Percentiles rank a stretch among this genome's conserved stretches.
These are phyloP conservation scores for Pangasius macronema DNA, from an alignment of 2,797 vertebrate genomes.

Conservation along the genomic window DNA sequence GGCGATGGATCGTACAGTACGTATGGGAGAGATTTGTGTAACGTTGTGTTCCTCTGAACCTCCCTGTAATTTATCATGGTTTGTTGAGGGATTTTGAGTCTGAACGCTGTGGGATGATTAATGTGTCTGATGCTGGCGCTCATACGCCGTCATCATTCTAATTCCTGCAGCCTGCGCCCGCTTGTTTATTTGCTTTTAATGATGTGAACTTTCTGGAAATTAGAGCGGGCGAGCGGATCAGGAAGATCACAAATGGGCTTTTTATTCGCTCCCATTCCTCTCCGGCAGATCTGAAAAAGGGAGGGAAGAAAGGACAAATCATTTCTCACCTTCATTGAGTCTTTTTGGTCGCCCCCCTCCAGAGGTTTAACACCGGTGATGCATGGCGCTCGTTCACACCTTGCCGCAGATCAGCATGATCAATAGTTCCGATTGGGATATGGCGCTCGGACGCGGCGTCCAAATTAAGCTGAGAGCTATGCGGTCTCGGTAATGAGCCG, in stretches of 20 bases:
- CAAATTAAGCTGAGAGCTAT: slow-evolving; percentile 25
- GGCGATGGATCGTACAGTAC: slow-evolving; percentile 37
- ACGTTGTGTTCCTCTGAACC: slow-evolving; percentile 36
- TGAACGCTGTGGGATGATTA: slow-evolving; percentile 59
- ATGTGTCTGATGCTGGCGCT: slow-evolving; percentile 55
- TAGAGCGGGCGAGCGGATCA: slow-evolving; percentile 33
- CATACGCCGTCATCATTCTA: slow-evolving; percentile 55
- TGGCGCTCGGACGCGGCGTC: slow-evolving; percentile 10
- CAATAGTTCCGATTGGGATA: slow-evolving; percentile 32
- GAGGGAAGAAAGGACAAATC: background rate
- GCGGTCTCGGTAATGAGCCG: slow-evolving; percentile 22
- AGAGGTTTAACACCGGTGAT: background rate
- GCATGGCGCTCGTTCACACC: background rate
- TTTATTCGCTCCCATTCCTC: slow-evolving; percentile 22
- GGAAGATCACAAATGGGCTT: slow-evolving; percentile 32
- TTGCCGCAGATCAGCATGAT: slow-evolving; percentile 5
- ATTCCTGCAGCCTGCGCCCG: slow-evolving; percentile 41
- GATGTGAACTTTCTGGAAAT: slow-evolving; percentile 46
- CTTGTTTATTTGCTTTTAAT: slow-evolving; percentile 59
- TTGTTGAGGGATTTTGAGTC: slow-evolving; percentile 59
- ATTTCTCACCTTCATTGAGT: background rate
- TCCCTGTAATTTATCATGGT: slow-evolving; percentile 60
- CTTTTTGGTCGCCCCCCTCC: background rate
- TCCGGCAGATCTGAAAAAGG: background rate
- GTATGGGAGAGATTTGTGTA: slow-evolving; percentile 51